These are phyloP conservation scores for Deroplatys truncata DNA, from an alignment of 2,888 invertebrate genomes.

Conservation along the genomic window DNA sequence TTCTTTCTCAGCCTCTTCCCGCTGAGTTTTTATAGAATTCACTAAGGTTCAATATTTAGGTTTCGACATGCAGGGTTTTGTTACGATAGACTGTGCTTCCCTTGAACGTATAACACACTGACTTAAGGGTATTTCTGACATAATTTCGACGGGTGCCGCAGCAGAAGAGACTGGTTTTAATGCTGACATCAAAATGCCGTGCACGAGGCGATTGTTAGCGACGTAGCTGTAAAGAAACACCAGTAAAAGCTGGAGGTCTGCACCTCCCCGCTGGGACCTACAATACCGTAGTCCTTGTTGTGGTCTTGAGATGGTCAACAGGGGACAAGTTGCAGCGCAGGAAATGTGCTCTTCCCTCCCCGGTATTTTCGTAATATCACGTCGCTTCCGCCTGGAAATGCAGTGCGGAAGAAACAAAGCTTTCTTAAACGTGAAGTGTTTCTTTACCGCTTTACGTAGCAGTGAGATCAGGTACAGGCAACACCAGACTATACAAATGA, in stretches of 20 bases:
- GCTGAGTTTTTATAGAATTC: no score
- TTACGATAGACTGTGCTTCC: no score
- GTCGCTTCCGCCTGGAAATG: background rate
- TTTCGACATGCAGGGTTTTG: no score
- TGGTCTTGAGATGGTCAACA: background rate
- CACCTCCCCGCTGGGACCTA: background rate
- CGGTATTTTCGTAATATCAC: background rate
- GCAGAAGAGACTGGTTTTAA: background rate
- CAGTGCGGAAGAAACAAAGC: no score
- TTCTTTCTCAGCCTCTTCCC: no score
- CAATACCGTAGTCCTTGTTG: background rate
- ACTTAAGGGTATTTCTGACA: background rate
- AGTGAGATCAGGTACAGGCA: no score
- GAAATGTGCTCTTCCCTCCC: background rate
- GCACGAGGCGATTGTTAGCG: background rate
- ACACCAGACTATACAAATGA: no score
- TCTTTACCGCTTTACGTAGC: background rate
- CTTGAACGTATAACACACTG: no score
- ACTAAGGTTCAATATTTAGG: no score
- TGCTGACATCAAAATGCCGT: background rate
- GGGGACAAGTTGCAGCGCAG: background rate
- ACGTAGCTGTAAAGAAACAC: background rate
- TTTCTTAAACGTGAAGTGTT: background rate
- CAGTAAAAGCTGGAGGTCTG: background rate
- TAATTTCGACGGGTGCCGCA: background rate